Conservation (phyloP, 2,888 invertebrate genomes). For the Colletes collaris region DNA sequence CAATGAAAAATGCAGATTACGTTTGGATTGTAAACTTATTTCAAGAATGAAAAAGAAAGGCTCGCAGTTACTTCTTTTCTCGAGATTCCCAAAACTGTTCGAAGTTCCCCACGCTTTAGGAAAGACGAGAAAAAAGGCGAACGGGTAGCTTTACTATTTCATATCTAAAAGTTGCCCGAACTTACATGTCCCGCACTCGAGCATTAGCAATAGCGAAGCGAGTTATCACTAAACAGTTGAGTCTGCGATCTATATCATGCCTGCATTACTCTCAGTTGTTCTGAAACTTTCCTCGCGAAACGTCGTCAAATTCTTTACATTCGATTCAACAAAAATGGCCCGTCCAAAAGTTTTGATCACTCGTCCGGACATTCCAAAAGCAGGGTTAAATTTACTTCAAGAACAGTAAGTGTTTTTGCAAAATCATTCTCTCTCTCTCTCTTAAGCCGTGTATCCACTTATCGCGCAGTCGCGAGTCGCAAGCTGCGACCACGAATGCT, state of each 20-base stretch:
- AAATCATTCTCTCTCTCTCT: neutral
- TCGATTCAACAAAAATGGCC: constrained; percentile 63
- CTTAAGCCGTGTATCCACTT: no score
- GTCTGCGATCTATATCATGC: constrained; percentile 10
- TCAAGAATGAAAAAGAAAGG: no score
- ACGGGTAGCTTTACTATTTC: no score
- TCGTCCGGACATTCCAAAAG: constrained; percentile 87
- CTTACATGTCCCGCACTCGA: no score
- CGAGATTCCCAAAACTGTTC: no score
- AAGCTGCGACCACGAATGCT: no score
- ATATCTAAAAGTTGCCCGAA: no score
- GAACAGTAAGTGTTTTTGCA: constrained; percentile 85
- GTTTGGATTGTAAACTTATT: no score
- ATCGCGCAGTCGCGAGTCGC: no score
- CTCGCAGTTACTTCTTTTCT: no score
- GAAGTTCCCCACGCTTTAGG: no score
- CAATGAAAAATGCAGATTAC: neutral
- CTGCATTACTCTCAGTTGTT: neutral
- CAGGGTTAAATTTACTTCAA: constrained; percentile 87
- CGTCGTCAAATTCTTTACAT: constrained; percentile 23
- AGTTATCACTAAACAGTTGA: constrained; percentile 12
- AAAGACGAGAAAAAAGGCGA: no score
- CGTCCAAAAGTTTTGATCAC: constrained; percentile 89
- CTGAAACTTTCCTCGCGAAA: neutral
- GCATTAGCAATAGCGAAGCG: neutral